Evolutionary conservation across 2,113 vertebrate species (phyloP).

Genomic region (Engraulis encrasicolus): DNA sequence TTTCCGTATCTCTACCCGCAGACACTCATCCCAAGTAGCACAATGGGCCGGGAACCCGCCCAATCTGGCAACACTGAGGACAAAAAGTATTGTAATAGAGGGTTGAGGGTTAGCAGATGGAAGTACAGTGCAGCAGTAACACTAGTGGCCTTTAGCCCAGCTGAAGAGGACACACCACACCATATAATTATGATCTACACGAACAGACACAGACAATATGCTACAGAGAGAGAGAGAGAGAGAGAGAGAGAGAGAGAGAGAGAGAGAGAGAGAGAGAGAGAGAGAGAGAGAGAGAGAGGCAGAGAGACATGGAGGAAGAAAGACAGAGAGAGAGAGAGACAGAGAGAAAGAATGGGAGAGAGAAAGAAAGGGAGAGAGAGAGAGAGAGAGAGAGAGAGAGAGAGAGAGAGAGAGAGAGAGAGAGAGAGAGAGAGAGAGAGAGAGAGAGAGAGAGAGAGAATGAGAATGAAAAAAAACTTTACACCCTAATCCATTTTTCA

Average conservation of each 20-base stretch:
- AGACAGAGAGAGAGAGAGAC: conserved; percentile 5
- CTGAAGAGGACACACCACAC: conserved; percentile 80
- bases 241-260: conserved; percentile 19
- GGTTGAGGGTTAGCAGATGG: no score
- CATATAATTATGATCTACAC: conserved; percentile 84
- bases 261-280: conserved; percentile 23
- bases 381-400: conserved; percentile 28
- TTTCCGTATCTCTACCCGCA: no score
- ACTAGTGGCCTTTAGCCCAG: no score
- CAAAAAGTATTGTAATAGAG: no score
- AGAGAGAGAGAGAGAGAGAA: conserved; percentile 38
- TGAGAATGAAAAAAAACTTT: conserved; percentile 79
- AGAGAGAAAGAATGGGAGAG: neutral
- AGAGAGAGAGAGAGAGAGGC: no score
- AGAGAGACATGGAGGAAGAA: no score
- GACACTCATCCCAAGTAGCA: no score
- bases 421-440: conserved; percentile 44
- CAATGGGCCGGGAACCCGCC: no score
- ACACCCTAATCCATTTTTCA: conserved; percentile 97
- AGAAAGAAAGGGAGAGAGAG: conserved; percentile 55
- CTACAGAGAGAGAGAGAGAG: conserved; percentile 68
- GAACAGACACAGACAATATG: conserved; percentile 83
- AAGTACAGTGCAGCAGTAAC: no score
- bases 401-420: conserved; percentile 38
- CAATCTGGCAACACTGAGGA: no score